phyloP scores from a whole-genome alignment of 2,888 invertebrate genomes.

The Pyrrhosoma nymphula region DNA sequence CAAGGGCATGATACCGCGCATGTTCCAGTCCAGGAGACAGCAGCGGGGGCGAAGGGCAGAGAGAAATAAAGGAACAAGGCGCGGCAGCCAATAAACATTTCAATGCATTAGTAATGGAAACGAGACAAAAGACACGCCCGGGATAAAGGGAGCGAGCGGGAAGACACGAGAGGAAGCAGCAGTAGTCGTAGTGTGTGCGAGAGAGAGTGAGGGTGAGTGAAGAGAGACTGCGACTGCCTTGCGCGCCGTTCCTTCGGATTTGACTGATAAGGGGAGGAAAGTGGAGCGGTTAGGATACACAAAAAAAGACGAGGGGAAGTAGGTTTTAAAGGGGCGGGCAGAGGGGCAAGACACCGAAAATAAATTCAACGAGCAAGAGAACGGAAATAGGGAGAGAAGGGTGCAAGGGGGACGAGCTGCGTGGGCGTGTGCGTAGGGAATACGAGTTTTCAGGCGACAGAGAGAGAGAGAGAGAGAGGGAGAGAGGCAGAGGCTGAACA shows the following conservation, averaged over 20 bases:
- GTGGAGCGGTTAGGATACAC: too few relatives aligned
- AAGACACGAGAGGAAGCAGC: neutral
- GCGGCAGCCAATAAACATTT: conserved; percentile 8
- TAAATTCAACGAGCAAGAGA: neutral
- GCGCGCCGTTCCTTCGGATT: neutral
- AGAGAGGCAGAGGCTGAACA: neutral
- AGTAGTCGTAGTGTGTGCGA: neutral
- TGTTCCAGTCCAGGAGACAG: neutral
- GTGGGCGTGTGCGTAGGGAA: neutral
- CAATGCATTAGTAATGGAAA: conserved; percentile 28
- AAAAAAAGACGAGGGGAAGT: too few relatives aligned
- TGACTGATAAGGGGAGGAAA: neutral
- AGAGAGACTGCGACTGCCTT: too few relatives aligned
- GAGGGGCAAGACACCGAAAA: neutral
- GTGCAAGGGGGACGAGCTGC: neutral
- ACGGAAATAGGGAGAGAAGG: neutral
- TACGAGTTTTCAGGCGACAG: neutral
- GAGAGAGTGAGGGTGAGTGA: neutral
- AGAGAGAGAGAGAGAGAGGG: neutral
- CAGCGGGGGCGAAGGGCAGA: neutral
- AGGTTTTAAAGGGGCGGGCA: too few relatives aligned
- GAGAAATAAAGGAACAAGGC: neutral
- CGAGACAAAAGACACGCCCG: neutral
- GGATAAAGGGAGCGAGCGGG: neutral
- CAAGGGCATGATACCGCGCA: neutral